Evolutionary conservation across 2,113 vertebrate genomes (phyloP), one percentile per base, ranked within the genome.

Genomic region (Egretta garzetta): DNA sequence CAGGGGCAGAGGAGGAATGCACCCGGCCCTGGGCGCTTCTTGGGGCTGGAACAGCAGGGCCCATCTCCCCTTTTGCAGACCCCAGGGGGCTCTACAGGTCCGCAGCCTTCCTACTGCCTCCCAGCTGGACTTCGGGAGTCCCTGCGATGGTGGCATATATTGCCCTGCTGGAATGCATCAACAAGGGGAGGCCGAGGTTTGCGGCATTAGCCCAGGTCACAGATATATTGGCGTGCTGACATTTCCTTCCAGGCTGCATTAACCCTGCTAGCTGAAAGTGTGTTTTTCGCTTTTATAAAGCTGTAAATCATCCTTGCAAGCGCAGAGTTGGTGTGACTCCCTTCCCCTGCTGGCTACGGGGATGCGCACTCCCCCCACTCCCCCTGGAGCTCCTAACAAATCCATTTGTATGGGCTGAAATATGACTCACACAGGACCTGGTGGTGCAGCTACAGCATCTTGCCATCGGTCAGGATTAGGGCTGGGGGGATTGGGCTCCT

Each of bases 141-240:
- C 49, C 53, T 13, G 58, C 1, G 3, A 1, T 0, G 5, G 6
- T 5, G 24, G 27, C 26, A 8, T 0, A 1, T 2, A 4, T 1
- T 6, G 27, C 60, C 5, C 8, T 14, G 68, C 52, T 19, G 21
- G 9, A 45, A 15, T 1, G 7, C 52, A 0, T 0, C 0, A 3
- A 1, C 39, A 4, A 2, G 0, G 21, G 17, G 18, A 45, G 79
- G 71, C 35, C 0, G 6, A n/a, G 45, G 23, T 39, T 70, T 27
- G 85, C 73, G 32, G 72, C 23, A 1, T 33, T 16, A 33, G 24
- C 72, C 73, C 60, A 2, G 68, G 33, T 17, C 23, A 3, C 0
- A 37, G 56, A 41, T 71, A 32, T 55, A 43, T 67, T 10, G 35
- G 21, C 15, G 3, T 1, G 70, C 85, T 92, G 92, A 66, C 83